phyloP scores from a whole-genome alignment of 2,113 vertebrate species.

The Synchiropus splendidus region DNA sequence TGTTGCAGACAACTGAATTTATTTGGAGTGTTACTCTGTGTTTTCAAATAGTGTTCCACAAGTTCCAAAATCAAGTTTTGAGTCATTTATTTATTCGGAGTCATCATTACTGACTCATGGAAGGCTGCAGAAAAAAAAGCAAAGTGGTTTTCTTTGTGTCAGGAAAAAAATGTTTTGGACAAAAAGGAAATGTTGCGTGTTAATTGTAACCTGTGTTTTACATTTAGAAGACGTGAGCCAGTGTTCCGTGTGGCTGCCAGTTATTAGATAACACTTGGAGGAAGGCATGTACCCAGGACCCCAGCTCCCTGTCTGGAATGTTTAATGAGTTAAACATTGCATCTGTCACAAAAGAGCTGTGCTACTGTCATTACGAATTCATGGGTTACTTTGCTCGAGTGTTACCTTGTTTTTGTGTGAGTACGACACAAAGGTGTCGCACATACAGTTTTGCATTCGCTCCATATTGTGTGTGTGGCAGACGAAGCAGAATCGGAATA shows the following conservation, averaged over 20 bases:
- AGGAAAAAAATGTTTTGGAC: too few species aligned
- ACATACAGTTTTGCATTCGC: slow-evolving; percentile 3
- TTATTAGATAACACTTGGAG: slow-evolving; percentile 54
- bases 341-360: slow-evolving; percentile 15
- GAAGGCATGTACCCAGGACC: slow-evolving; percentile 38
- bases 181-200: slow-evolving; percentile 19
- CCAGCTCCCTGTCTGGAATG: slow-evolving; percentile 42
- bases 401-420: slow-evolving; percentile 18
- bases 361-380: slow-evolving; percentile 32
- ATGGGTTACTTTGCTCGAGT: slow-evolving; percentile 21
- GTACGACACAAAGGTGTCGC: slow-evolving; percentile 16
- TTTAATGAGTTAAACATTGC: slow-evolving; percentile 40
- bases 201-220: slow-evolving; percentile 57
- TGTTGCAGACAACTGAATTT: too few species aligned
- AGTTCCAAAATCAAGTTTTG: too few species aligned
- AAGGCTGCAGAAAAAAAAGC: too few species aligned
- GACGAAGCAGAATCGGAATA: slow-evolving; percentile 24
- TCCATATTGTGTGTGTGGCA: background rate
- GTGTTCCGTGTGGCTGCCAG: slow-evolving; percentile 51
- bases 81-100: too few species aligned
- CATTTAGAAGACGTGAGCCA: slow-evolving; percentile 48
- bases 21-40: too few species aligned
- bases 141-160: too few species aligned
- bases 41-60: too few species aligned
- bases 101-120: too few species aligned